Evolutionary conservation across 35 echinoderm and acorn worm species (phyloP).

Genomic region (Chiridota heheva): DNA sequence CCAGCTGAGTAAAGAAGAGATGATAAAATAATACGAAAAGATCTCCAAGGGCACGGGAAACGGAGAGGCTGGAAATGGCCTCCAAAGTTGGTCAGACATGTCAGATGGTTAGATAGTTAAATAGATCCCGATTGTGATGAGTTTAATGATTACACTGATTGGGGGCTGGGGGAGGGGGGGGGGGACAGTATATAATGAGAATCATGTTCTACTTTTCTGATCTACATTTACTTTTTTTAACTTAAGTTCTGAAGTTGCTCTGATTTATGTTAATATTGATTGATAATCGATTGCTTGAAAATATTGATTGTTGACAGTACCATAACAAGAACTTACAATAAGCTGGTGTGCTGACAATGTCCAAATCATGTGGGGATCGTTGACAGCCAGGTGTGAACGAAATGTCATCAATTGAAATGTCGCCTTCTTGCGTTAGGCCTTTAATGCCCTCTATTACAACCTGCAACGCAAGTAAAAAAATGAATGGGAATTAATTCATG

Average conservation of each 20-base stretch:
- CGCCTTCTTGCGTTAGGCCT: constrained; percentile 23
- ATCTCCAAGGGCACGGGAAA: not conserved
- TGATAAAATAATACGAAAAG: not conserved
- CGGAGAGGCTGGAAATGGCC: not conserved
- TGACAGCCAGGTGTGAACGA: constrained; percentile 56
- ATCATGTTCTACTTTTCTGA: not conserved
- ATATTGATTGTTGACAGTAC: not conserved
- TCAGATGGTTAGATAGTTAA: not conserved
- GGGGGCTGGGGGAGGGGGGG: not conserved
- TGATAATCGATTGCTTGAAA: not conserved
- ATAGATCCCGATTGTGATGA: not conserved
- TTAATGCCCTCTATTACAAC: constrained; percentile 45
- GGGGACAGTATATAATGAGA: not conserved
- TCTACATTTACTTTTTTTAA: not conserved
- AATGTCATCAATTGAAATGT: constrained; percentile 52
- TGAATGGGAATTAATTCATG: too few relatives aligned
- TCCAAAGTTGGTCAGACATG: not conserved
- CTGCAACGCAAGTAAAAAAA: constrained; percentile 1
- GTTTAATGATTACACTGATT: not conserved
- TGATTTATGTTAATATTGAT: not conserved
- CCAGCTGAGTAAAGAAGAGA: not conserved
- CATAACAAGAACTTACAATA: constrained; percentile 4
- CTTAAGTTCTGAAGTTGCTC: not conserved
- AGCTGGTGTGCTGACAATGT: constrained; percentile 7
- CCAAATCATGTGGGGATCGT: not conserved